These are phyloP conservation scores for Argynnis bischoffii DNA, from an alignment of 2,888 invertebrate genomes.

Conservation along the genomic window DNA sequence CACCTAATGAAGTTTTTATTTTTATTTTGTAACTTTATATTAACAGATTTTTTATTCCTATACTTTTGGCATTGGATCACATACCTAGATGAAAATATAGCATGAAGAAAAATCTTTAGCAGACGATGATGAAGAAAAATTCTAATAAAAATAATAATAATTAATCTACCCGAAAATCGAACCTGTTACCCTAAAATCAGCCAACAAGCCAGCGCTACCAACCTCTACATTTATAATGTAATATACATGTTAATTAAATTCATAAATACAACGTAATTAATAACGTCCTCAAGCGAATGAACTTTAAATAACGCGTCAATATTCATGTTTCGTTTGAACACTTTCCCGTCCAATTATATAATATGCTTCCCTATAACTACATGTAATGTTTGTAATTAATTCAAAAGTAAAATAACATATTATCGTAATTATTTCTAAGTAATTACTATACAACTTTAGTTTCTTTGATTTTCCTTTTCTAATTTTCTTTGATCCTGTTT, in stretches of 20 bases:
- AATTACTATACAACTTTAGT: no score
- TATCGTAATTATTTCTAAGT: not conserved
- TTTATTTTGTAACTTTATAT: no score
- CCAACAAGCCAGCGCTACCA: not conserved
- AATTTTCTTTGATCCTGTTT: no score
- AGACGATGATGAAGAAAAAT: no score
- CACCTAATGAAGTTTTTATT: no score
- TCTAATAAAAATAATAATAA: no score
- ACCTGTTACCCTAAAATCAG: not conserved
- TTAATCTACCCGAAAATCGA: not conserved
- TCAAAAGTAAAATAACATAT: not conserved
- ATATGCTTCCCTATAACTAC: conserved; percentile 18
- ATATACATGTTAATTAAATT: conserved; percentile 5
- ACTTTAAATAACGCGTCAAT: conserved; percentile 18
- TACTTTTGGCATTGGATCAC: no score
- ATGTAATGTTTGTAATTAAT: conserved; percentile 18
- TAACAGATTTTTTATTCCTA: no score
- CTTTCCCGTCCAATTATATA: conserved; percentile 27
- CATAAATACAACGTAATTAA: conserved; percentile 16
- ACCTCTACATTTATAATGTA: not conserved
- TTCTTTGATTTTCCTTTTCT: no score
- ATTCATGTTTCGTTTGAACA: conserved; percentile 27
- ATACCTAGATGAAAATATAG: no score
- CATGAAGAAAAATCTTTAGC: no score
- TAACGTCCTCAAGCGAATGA: conserved; percentile 23